Evolutionary conservation across 35 echinoderm and acorn worm genomes (phyloP).

Genomic region (Acanthaster planci): DNA sequence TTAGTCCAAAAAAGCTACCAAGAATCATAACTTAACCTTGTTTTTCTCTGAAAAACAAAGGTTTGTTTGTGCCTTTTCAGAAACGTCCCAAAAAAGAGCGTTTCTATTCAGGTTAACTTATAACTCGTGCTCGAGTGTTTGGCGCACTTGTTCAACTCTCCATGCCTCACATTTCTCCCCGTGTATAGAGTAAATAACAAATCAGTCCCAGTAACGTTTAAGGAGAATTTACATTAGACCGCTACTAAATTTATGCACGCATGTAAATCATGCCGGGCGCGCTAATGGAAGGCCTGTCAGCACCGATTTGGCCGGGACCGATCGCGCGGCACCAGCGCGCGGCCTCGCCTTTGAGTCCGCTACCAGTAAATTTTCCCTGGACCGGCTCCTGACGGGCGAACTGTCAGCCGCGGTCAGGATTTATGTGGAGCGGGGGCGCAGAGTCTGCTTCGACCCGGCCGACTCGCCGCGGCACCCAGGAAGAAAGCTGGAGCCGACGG

Average conservation of each 20-base stretch:
- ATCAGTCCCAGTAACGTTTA: constrained; percentile 7
- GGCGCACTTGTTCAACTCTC: background rate
- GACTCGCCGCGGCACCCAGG: background rate
- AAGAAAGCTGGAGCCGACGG: constrained; percentile 13
- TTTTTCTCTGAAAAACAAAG: no score
- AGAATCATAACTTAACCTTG: no score
- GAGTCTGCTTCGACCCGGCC: background rate
- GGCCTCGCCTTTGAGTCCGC: background rate
- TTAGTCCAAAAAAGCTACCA: no score
- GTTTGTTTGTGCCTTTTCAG: no score
- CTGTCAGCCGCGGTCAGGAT: constrained; percentile 3
- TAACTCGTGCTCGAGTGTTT: no score
- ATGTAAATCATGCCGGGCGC: background rate
- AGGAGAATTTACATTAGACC: constrained; percentile 13
- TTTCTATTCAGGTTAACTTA: no score
- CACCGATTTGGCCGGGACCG: constrained; percentile 9
- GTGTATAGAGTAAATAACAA: background rate
- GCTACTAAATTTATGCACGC: constrained; percentile 11
- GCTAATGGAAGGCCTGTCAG: constrained; percentile 20
- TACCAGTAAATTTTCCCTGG: constrained; percentile 20
- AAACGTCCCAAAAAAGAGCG: no score
- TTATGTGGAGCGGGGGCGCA: background rate
- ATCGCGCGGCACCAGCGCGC: background rate
- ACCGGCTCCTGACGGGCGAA: background rate
- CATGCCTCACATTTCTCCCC: background rate